Conservation (phyloP, 1,140 invertebrate species). For the Calephelis virginiensis region DNA sequence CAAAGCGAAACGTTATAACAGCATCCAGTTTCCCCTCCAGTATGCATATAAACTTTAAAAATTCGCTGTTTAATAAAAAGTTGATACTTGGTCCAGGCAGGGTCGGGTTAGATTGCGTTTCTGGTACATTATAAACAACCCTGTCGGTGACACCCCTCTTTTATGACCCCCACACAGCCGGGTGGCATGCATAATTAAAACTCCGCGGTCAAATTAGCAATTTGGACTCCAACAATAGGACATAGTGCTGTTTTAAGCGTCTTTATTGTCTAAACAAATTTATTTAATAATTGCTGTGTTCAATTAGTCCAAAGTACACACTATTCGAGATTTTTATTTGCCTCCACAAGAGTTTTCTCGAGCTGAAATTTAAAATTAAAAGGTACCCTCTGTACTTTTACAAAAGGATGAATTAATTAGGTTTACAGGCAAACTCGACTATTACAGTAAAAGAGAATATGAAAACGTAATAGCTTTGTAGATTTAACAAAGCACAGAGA, state of each 20-base stretch:
- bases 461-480: slow-evolving; percentile 23
- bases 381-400: slow-evolving; percentile 34
- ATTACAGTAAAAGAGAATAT: slow-evolving; percentile 33
- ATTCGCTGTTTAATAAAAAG: slow-evolving; percentile 69
- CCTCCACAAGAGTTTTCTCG: slow-evolving; percentile 28
- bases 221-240: slow-evolving; percentile 68
- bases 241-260: slow-evolving; percentile 70
- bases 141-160: slow-evolving; percentile 63
- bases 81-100: slow-evolving; percentile 58
- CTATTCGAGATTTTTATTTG: slow-evolving; percentile 35
- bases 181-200: slow-evolving; percentile 75
- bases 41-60: slow-evolving; percentile 57
- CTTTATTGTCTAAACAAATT: slow-evolving; percentile 70
- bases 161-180: slow-evolving; percentile 56
- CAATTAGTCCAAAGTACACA: slow-evolving; percentile 42
- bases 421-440: slow-evolving; percentile 40
- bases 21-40: slow-evolving; percentile 35
- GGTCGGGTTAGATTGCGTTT: slow-evolving; percentile 59
- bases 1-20: slow-evolving; percentile 16
- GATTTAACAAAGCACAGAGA: slow-evolving; percentile 1
- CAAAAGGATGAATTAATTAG: slow-evolving; percentile 43
- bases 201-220: slow-evolving; percentile 75
- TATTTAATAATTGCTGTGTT: slow-evolving; percentile 51
- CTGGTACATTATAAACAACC: slow-evolving; percentile 74
- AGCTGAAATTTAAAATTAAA: slow-evolving; percentile 36